Evolutionary conservation across 2,113 vertebrate species (phyloP), one percentile per base, ranked within the genome.

Genomic region (Coreoperca whiteheadi): DNA sequence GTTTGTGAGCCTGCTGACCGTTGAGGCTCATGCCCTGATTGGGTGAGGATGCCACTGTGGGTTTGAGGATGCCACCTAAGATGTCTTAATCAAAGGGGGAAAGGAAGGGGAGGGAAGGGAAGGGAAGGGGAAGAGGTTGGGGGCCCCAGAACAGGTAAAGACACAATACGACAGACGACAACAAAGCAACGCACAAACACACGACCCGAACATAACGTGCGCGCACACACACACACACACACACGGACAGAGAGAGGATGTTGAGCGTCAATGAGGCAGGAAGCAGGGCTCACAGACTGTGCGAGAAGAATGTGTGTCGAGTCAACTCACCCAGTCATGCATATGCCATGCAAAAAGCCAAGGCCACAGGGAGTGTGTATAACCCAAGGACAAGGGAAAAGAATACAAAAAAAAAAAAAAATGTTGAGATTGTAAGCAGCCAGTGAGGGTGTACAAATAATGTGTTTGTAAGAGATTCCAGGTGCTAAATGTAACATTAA

Each of bases 11-110:
- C 53, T 95, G 96, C 53, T 96, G 96, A 89, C 94, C 94, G 90
- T 95, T 96, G 86, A 89, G 91, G 87, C 95, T 96, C 94, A 97
- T 93, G 92, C 91, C 94, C 95, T 97, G 97, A 93, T 94, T 97
- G 92, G 96, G 96, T 92, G 96, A 97, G 86, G 97, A 96, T 71
- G 97, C 89, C 94, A 98, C 96, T 96, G 97, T 97, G 75, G 98
- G 98, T 97, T 98, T 98, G 87, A 99, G 96, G 85, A 99, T 95
- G 93, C 96, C 97, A 93, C 97, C 98, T 96, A 98, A 94, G 96
- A 97, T 95, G 94, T 96, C 96, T 97, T 95, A 91, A 93, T 91
- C 89, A 88, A 90, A 87, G 6, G 69, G 65, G 87, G 79, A 69
- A 37, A 59, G 41, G 74, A 79, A 78, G 50, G 48, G 56, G 68